Percentiles rank a stretch among this genome's conserved stretches.
Conservation (phyloP, 1,140 invertebrate genomes). For the Radopholus similis region DNA sequence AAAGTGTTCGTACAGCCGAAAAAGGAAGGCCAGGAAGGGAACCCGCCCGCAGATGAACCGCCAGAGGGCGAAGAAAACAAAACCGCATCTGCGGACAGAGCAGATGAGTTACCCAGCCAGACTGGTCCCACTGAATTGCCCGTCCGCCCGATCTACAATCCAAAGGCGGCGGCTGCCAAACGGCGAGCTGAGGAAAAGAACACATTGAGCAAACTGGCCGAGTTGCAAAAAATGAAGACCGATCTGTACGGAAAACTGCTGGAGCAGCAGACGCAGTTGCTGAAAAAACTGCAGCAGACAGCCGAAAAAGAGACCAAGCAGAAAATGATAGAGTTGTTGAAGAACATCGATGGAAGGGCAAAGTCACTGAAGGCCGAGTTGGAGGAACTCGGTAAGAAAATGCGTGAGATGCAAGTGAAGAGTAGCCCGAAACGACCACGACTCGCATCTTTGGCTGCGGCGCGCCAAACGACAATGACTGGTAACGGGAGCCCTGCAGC, state of each 20-base stretch:
- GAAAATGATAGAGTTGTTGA: constrained; percentile 25
- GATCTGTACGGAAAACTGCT: constrained; percentile 24
- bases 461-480: neutral
- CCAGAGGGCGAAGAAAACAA: neutral
- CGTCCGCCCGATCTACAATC: neutral
- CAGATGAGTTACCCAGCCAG: neutral
- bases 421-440: too few relatives aligned
- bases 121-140: neutral
- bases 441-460: too few relatives aligned
- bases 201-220: constrained; percentile 10
- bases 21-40: neutral
- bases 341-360: constrained; percentile 7
- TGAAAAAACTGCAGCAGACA: constrained; percentile 19
- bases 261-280: constrained; percentile 20
- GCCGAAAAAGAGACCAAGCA: constrained; percentile 24
- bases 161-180: neutral
- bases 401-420: constrained; percentile 14
- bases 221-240: constrained; percentile 22
- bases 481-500: neutral
- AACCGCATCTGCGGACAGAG: neutral
- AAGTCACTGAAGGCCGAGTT: constrained; percentile 15
- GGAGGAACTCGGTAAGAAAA: constrained; percentile 10
- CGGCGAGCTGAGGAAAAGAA: constrained; percentile 10
- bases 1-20: neutral
- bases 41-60: neutral